A percentile compares a stretch with the other conserved stretches of the same genome.
Conservation (phyloP, 2,888 invertebrate genomes). For the Coleophora deauratella region DNA sequence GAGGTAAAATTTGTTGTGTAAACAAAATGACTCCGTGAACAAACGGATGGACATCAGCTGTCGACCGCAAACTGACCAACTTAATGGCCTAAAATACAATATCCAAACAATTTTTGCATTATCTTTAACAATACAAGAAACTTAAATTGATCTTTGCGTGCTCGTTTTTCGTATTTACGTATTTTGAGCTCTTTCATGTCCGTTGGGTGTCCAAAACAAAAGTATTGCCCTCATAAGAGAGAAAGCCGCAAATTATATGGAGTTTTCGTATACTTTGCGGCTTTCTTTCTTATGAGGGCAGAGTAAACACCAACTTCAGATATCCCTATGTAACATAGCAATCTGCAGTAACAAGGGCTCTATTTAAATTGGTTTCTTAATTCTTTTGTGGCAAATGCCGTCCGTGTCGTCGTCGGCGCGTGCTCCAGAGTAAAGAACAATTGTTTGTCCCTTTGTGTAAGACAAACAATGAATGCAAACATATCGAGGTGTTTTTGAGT, state of each 20-base stretch:
- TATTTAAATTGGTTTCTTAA: too few species aligned
- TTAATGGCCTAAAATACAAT: slow-evolving; percentile 30
- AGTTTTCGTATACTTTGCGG: background rate
- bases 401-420: background rate
- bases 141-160: background rate
- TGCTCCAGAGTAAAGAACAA: background rate
- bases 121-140: background rate
- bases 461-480: background rate
- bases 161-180: background rate
- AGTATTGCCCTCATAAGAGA: background rate
- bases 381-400: too few species aligned
- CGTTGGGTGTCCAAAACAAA: background rate
- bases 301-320: background rate
- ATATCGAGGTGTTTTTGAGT: slow-evolving; percentile 23
- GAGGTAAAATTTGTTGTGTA: background rate
- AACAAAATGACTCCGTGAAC: background rate
- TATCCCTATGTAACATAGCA: background rate
- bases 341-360: background rate
- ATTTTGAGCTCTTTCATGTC: background rate
- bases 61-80: slow-evolving; percentile 55
- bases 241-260: too few species aligned
- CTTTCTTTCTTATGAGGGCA: too few species aligned
- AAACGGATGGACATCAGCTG: slow-evolving; percentile 38
- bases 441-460: background rate
- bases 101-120: background rate